Base-by-base conservation (phyloP, 2,888 invertebrate species). In the Podabrus alpinus region DNA sequence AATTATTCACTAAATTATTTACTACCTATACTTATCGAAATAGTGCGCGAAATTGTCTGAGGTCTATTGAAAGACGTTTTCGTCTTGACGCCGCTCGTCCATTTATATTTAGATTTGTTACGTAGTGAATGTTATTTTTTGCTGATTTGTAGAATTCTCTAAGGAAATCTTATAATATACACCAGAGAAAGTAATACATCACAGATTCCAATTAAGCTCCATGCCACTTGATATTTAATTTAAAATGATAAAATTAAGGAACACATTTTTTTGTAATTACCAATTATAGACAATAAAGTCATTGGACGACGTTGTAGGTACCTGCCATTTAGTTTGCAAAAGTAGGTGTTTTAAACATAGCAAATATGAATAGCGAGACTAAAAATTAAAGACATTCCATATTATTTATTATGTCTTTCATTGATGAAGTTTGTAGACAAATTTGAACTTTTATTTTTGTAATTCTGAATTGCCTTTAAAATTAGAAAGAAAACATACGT, bases 31-130 rank as follows among this genome's bases (percentile, higher is more conserved):
- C 16, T 21, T 19, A 64, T 64, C 21, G 68, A 68, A 68, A 71
- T 68, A 71, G 25, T 17, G 66, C 68, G 45, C 71, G 71, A 71
- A 69, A 29, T 68, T 75, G 71, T 71, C 74, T 75, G 69, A 71
- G 71, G 71, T 68, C 74, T 72, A 60, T 64, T 75, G 71, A 75
- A 75, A 75, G 74, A 75, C 74, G 71, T 68, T 21, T 66, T 74
- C 74, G 74, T 62, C 68, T 64, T 72, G 69, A 75, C 75, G 75
- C 66, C 69, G 45, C 15, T 61, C 72, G 75, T 72, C 70, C 69
- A 61, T 45, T 72, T 72, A 72, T 75, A 69, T 75, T 75, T 72
- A 75, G 72, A 66, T 21, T 66, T 60, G 62, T 75, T 71, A 75
- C 74, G 74, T 72, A 71, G 71, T 19, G 13, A 71, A 67, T 69